Evolutionary conservation across 2,797 vertebrate species (phyloP).

Genomic region (Amniataba percoides): DNA sequence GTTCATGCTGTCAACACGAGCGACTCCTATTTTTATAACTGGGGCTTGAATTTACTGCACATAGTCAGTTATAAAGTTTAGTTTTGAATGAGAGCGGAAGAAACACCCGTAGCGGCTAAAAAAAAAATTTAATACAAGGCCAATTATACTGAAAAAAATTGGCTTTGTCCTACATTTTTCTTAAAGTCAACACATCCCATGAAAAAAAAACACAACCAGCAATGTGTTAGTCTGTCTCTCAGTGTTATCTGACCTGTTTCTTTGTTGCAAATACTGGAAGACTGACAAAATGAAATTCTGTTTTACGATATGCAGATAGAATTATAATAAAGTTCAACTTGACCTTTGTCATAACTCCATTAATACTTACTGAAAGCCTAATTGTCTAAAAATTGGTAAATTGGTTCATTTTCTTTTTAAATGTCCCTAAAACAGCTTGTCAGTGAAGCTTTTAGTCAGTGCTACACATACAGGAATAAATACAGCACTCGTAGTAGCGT

Average conservation of each 20-base stretch:
- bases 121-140: not conserved
- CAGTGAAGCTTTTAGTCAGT: not conserved
- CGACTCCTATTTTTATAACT: not conserved
- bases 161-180: not conserved
- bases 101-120: not conserved
- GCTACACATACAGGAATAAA: not conserved
- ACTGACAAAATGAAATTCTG: not conserved
- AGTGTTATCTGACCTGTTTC: not conserved
- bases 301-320: not conserved
- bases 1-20: constrained; percentile 8
- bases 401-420: no score
- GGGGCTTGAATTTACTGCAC: not conserved
- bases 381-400: not conserved
- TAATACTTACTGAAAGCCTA: no score
- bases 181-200: not conserved
- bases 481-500: not conserved
- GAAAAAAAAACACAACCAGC: not conserved
- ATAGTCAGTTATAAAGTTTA: not conserved
- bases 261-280: not conserved
- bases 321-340: no score
- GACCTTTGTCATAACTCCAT: not conserved
- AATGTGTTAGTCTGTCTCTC: not conserved
- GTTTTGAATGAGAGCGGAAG: constrained; percentile 4
- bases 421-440: not conserved
- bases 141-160: not conserved